phyloP scores from a whole-genome alignment of 2,888 invertebrate species.

The Eutolmus rufibarbis region DNA sequence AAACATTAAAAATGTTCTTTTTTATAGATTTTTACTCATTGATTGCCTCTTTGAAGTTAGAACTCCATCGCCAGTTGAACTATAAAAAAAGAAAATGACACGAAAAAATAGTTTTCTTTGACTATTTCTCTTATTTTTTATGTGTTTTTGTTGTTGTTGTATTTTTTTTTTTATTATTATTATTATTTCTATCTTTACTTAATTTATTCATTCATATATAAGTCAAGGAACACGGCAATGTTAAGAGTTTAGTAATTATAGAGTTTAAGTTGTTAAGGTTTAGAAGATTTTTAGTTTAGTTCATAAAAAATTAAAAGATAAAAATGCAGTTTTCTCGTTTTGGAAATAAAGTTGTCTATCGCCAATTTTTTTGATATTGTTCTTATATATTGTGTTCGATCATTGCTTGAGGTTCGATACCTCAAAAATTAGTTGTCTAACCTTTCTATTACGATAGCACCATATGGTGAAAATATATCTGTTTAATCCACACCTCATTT shows the following conservation, averaged over 20 bases:
- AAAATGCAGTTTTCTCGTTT: neutral
- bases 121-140: conserved; percentile 15
- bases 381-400: neutral
- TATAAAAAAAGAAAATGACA: conserved; percentile 62
- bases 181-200: conserved; percentile 6
- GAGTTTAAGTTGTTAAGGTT: conserved; percentile 2
- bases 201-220: conserved; percentile 29
- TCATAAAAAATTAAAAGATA: conserved; percentile 6
- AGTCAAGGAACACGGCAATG: neutral
- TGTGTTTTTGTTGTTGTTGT: neutral
- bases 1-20: conserved; percentile 46
- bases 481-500: neutral
- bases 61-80: conserved; percentile 96
- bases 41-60: conserved; percentile 96
- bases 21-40: conserved; percentile 66
- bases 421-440: too few species aligned
- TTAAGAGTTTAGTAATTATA: conserved; percentile 3
- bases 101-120: conserved; percentile 50
- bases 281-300: neutral
- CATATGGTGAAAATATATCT: too few species aligned
- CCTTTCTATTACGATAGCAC: too few species aligned
- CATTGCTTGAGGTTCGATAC: neutral
- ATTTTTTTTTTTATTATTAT: neutral
- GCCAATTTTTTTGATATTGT: neutral
- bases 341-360: neutral